Base-by-base conservation (phyloP, 2,113 vertebrate species). In the Poecilia latipinna region DNA sequence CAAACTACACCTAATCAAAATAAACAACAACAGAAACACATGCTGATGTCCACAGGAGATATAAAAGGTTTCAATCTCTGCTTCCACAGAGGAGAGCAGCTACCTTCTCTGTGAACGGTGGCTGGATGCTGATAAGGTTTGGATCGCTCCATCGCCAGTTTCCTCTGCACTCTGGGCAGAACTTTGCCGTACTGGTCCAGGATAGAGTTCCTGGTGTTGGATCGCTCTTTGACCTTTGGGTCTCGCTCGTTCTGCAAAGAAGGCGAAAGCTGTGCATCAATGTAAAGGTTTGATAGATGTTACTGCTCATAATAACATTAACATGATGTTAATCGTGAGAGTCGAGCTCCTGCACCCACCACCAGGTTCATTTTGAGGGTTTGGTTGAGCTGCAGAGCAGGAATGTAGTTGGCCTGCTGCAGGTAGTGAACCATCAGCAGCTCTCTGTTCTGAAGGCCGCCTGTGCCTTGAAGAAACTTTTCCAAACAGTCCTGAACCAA, bases 381-480 rank as follows among this genome's bases (percentile, higher is more conserved):
- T 12, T 96, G 96, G 94, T 98, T 98, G 79, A 97, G 83, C 86
- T 95, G 96, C 54, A 98, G 92, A 0, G 97, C 97, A 84, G 96
- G 94, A 35, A 97, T 94, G 67, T 97, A 98, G 91, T 96, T 97
- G 77, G 97, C 95, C 85, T 94, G 96, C 77, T 97, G 97, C 73
- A 98, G 94, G 84, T 96, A 96, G 88, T 97, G 96, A 60, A 97
- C 95, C 93, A 98, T 92, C 70, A 97, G 94, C 74, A 97, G 94
- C 83, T 99, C 97, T 12, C 93, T 90, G 90, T 97, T 98, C 82
- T 95, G 94, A 72, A 96, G 91, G 80, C 93, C 96, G 22, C 95
- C 90, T 17, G 75, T 95, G 65, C 92, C 94, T 85, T 95, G 95
- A 32, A 99, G 94, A 87, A 96, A 97, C 63, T 90, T 96, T 90